Conservation (phyloP, 1,140 invertebrate species). For the Drosophila pachea region DNA sequence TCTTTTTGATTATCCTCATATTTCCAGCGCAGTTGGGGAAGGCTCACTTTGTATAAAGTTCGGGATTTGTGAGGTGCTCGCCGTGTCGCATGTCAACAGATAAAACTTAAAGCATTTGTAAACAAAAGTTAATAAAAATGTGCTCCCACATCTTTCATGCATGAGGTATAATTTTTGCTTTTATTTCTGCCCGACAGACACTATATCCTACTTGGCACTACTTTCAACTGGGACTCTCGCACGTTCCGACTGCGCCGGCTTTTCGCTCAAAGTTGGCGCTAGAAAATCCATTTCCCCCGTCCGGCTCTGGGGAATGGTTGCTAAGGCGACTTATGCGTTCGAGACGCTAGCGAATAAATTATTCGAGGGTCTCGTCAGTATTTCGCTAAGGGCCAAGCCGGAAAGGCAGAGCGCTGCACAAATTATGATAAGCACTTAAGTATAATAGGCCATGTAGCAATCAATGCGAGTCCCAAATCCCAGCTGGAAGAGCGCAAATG, state of each 20-base stretch:
- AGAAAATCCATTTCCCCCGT: constrained; percentile 53
- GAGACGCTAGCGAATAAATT: constrained; percentile 30
- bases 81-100: constrained; percentile 5
- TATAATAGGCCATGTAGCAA: constrained; percentile 66
- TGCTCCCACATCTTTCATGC: constrained; percentile 26
- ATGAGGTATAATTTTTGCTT: constrained; percentile 4
- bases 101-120: constrained; percentile 46
- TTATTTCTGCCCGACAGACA: not conserved
- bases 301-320: constrained; percentile 45
- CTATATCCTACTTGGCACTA: constrained; percentile 33
- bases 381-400: not conserved
- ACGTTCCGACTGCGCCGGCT: not conserved
- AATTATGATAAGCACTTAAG: constrained; percentile 75
- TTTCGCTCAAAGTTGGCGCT: constrained; percentile 4
- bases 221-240: constrained; percentile 19
- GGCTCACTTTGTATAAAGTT: not conserved
- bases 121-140: constrained; percentile 19
- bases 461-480: constrained; percentile 54
- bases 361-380: constrained; percentile 19
- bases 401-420: constrained; percentile 41
- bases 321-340: constrained; percentile 53
- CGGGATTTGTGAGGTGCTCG: not conserved
- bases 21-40: too few relatives aligned
- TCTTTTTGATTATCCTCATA: too few relatives aligned
- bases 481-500: constrained; percentile 33